A percentile compares a stretch with the other conserved stretches of the same genome.
Conservation (phyloP, 2,113 vertebrate species). For the Aldabrachelys gigantea region DNA sequence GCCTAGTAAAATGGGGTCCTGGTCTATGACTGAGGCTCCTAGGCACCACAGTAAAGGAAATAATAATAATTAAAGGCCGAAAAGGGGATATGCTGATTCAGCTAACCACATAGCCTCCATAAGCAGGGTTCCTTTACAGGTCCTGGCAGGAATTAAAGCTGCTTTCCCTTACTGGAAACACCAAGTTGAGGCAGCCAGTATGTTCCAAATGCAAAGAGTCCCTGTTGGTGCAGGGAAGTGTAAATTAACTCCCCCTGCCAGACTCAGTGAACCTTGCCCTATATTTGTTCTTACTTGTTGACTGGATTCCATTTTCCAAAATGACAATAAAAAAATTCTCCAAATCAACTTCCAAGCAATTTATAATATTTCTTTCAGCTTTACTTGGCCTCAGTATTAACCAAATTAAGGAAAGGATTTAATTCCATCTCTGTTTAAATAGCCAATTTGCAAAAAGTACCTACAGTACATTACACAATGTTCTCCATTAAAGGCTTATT, state of each 20-base stretch:
- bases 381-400: neutral
- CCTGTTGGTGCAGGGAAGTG: neutral
- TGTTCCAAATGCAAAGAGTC: neutral
- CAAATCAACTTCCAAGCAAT: neutral
- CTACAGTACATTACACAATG: neutral
- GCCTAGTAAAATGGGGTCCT: neutral
- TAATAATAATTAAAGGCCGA: neutral
- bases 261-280: neutral
- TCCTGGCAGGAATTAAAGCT: neutral
- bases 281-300: neutral
- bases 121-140: neutral
- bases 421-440: constrained; percentile 8
- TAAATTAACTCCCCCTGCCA: neutral
- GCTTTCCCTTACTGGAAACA: neutral
- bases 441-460: constrained; percentile 28
- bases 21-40: neutral
- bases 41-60: neutral
- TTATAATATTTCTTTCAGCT: constrained; percentile 26
- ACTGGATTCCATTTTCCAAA: constrained; percentile 1
- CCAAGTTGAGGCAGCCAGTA: neutral
- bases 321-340: neutral
- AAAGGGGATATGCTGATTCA: neutral
- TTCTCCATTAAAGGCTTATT: constrained; percentile 28
- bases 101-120: neutral
- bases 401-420: constrained; percentile 8